Evolutionary conservation across 2,797 vertebrate species (phyloP), one percentile per base, ranked within the genome.

Genomic region (Coracias cyanogaster): DNA sequence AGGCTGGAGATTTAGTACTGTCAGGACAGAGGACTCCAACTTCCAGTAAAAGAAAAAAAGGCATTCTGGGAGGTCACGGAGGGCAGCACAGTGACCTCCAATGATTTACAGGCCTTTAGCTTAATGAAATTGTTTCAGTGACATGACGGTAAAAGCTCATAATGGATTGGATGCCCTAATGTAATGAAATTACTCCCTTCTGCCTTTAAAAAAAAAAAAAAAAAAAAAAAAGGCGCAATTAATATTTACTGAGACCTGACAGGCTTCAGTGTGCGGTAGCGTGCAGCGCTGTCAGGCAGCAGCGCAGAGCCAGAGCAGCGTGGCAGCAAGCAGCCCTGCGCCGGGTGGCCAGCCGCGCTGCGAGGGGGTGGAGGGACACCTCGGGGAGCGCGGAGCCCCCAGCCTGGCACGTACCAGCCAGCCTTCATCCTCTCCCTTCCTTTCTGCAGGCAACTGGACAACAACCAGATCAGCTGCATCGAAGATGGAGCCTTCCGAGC

Each of bases 61-160:
- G 97, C 98, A 98, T 98, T 98, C 96, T 98, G 98, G 98, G 98
- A 98, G 98, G 98, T 98, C 98, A 97, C 93, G 89, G 97, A 98
- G 98, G 98, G 98, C 98, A 99, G 98, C 95, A 64, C 98, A 97
- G 98, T 99, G 99, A 99, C 99, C 99, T 98, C 98, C 97, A 98
- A 97, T 99, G 99, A 99, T 99, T 99, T 99, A 99, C 99, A 98
- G 98, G 99, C 98, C 98, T 99, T 99, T 99, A 99, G 98, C 99
- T 99, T 99, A 99, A 99, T 99, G 99, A 99, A 99, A 99, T 99
- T 99, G 99, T 99, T 99, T 99, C 99, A 99, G 98, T 99, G 99
- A 99, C 99, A 99, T 99, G 99, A 99, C 98, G 98, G 99, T 99
- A 99, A 99, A 99, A 99, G 99, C 99, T 98, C 98, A 98, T 99